Percentiles rank a stretch among this genome's conserved stretches.
Conservation (phyloP, 2,113 vertebrate species). For the Sula dactylatra region DNA sequence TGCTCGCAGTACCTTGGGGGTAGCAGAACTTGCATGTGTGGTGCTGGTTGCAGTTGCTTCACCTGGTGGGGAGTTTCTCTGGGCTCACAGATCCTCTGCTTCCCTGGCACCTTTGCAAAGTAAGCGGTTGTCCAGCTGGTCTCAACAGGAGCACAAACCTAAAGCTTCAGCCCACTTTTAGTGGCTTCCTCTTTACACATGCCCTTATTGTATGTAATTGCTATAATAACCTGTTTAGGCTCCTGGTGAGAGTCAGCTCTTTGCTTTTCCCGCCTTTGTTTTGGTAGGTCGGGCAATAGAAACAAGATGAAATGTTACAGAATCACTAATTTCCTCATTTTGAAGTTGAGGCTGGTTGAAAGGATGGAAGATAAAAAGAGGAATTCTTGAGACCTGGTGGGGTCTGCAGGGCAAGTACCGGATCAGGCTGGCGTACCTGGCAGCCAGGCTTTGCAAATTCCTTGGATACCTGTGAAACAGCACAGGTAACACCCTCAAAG, state of each 20-base stretch:
- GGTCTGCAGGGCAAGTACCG: background rate
- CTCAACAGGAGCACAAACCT: background rate
- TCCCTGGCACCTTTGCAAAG: background rate
- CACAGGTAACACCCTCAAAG: background rate
- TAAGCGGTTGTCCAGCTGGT: background rate
- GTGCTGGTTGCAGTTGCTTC: background rate
- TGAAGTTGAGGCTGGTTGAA: background rate
- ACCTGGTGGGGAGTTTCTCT: background rate
- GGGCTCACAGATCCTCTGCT: background rate
- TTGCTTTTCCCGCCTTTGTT: conserved; percentile 3
- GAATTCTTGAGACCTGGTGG: background rate
- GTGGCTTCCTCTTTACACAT: background rate
- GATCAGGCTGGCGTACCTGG: background rate
- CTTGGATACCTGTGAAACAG: background rate
- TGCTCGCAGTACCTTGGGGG: background rate
- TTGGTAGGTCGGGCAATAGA: background rate
- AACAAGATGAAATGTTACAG: background rate
- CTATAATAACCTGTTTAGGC: background rate
- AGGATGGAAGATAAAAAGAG: background rate
- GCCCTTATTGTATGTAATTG: background rate
- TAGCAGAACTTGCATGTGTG: rapidly evolving
- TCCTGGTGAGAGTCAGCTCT: background rate
- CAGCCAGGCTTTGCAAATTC: conserved; percentile 14
- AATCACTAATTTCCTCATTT: background rate
- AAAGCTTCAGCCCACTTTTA: background rate